Base-by-base conservation (phyloP, 2,113 vertebrate genomes). In the Eupsittula cactorum region DNA sequence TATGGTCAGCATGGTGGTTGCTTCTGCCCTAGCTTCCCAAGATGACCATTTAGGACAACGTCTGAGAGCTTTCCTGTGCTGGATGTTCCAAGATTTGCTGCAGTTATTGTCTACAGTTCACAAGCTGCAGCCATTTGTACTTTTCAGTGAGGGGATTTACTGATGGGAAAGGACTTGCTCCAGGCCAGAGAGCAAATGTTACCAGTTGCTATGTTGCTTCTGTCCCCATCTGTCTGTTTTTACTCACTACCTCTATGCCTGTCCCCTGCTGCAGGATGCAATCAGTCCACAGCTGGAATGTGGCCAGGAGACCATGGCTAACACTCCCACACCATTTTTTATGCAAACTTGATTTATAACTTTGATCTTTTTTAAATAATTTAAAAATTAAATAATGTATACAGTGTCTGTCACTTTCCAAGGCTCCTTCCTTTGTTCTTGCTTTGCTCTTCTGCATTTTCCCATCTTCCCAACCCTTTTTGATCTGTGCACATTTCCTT, bases 301-400 rank as follows among this genome's bases (percentile, higher is more conserved):
- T 35, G 76, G 75, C 87, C 92, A 95, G 90, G 68, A 92, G 50
- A 78, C 55, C 1, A 1, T 82, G 83, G 94, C 78, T 91, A 91
- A 65, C 70, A 75, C 57, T 95, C 50, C 46, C 86, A 92, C 15
- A 18, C 62, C 37, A 77, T 95, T 93, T 94, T 94, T 94, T 75
- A 93, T 90, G 92, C 67, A 93, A 97, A 94, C 91, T 90, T 95
- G 91, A 95, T 95, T 94, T 95, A 94, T 78, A 68, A 77, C 93
- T 95, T 96, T 89, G 93, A 96, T 96, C 81, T 93, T 82, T 86
- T 84, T 93, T 93, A 96, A 95, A 96, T 95, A 92, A 93, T 97
- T 95, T 86, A 44, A 92, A 93, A 93, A 92, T 79, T 96, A 93
- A 96, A 95, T 95, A 86, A 95, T 95, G 93, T 91, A 93, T 90